Evolutionary conservation across 2,888 invertebrate species (phyloP).

Genomic region (Rhagophthalmus giganteus): DNA sequence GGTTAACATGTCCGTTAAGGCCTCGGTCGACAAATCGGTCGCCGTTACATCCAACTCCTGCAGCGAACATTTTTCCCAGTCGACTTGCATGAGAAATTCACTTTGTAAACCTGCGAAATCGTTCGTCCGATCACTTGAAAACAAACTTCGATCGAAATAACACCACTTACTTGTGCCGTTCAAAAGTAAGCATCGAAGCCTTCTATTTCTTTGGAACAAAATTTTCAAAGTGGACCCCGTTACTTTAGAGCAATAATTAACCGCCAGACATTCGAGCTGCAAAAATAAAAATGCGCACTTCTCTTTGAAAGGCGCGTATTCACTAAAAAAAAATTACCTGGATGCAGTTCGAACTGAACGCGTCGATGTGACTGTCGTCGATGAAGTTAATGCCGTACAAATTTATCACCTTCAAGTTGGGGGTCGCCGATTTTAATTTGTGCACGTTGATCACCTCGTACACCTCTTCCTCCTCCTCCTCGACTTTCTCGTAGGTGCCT

Average conservation of each 20-base stretch:
- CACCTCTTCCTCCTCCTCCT: slow-evolving; percentile 99
- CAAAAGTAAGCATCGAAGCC: slow-evolving; percentile 90
- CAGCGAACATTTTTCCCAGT: slow-evolving; percentile 93
- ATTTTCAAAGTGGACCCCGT: slow-evolving; percentile 95
- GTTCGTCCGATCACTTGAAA: too few species aligned
- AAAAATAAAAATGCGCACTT: slow-evolving; percentile 26
- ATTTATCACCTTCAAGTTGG: slow-evolving; percentile 96
- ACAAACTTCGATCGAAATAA: too few species aligned
- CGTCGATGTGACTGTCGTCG: slow-evolving; percentile 98
- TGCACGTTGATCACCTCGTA: slow-evolving; percentile 99
- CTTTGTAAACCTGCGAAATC: slow-evolving; percentile 89
- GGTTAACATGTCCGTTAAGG: slow-evolving; percentile 88
- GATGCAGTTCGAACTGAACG: slow-evolving; percentile 95
- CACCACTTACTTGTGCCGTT: slow-evolving; percentile 91
- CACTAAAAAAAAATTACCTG: slow-evolving; percentile 58
- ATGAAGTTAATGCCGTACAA: slow-evolving; percentile 98
- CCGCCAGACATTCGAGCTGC: slow-evolving; percentile 93
- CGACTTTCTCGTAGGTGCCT: slow-evolving; percentile 96
- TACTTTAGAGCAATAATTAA: slow-evolving; percentile 96
- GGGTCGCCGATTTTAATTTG: slow-evolving; percentile 96
- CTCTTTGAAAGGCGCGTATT: not conserved
- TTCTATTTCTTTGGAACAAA: slow-evolving; percentile 88
- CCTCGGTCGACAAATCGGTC: slow-evolving; percentile 92
- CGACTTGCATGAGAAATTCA: slow-evolving; percentile 91
- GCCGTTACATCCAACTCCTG: slow-evolving; percentile 97